Conservation (phyloP, 2,888 invertebrate genomes). For the Spilosoma lubricipeda region DNA sequence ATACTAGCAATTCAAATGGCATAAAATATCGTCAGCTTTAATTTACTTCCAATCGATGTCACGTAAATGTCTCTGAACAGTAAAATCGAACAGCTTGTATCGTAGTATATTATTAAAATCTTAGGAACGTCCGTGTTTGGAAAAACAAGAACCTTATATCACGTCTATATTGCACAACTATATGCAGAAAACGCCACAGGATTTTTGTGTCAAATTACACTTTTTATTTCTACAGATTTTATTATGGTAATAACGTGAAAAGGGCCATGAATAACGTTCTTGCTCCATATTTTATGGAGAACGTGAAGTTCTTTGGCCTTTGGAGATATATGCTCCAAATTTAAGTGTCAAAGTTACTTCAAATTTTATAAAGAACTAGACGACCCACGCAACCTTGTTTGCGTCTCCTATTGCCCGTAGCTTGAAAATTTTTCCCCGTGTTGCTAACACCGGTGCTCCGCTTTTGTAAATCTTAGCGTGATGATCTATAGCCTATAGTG, state of each 20-base stretch:
- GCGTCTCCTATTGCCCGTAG: too few species aligned
- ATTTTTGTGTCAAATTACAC: slow-evolving; percentile 74
- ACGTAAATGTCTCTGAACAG: slow-evolving; percentile 15
- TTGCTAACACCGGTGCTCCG: too few species aligned
- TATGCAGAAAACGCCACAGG: slow-evolving; percentile 66
- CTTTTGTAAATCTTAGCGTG: too few species aligned
- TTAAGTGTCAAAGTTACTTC: neutral
- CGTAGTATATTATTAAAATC: slow-evolving; percentile 9
- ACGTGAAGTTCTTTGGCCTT: slow-evolving; percentile 37
- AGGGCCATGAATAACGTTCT: slow-evolving; percentile 68
- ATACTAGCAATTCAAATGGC: slow-evolving; percentile 11
- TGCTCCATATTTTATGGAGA: slow-evolving; percentile 50
- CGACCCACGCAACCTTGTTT: too few species aligned
- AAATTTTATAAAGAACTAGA: neutral
- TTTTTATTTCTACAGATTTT: slow-evolving; percentile 78
- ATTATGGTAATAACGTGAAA: slow-evolving; percentile 75
- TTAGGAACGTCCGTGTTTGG: slow-evolving; percentile 24
- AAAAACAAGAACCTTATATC: slow-evolving; percentile 41
- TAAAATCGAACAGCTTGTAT: slow-evolving; percentile 19
- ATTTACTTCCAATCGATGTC: slow-evolving; percentile 19
- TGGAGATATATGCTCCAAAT: slow-evolving; percentile 21
- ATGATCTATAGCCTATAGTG: too few species aligned
- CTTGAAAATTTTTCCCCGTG: too few species aligned
- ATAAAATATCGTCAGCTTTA: slow-evolving; percentile 10
- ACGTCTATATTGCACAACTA: slow-evolving; percentile 55